Base-by-base conservation (phyloP, 2,113 vertebrate species). In the Heterochromis multidens region DNA sequence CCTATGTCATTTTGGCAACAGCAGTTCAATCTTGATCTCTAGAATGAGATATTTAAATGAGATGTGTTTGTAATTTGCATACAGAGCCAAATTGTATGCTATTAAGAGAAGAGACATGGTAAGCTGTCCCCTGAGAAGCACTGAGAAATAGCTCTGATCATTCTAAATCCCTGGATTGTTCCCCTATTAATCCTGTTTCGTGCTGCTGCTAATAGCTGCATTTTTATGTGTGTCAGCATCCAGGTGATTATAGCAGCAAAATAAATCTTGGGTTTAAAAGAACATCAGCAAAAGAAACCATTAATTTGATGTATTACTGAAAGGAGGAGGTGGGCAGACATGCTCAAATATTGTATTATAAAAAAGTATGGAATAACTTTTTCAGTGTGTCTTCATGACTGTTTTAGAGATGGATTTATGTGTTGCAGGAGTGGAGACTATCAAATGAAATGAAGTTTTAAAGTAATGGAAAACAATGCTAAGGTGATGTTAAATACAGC, bases 141-240 rank as follows among this genome's bases (percentile, higher is more conserved):
- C 12, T 89, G 80, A 88, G 78, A 76, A 91, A 82, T 62, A 33
- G 70, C 63, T 61, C 17, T 80, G 40, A 85, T 86, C 46, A 87
- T 84, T 86, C 16, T 84, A 87, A 93, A 89, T 89, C 77, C 90
- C 62, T 35, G 17, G 62, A 92, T 93, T 76, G 84, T 80, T 92
- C 79, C 87, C 16, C 72, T 82, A 80, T 84, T 91, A 87, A 92
- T 93, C 82, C 84, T 80, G 52, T 86, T 91, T 87, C 79, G 80
- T 17, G 40, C 85, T 57, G 35, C 40, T 59, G 31, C 81, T 90
- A 90, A 93, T 89, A 87, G 76, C 79, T 70, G 81, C 7, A 79
- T 89, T 85, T 86, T 23, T 81, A 77, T 88, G 82, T 35, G 19
- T 82, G 31, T 84, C 82, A 58, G 63, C 33, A 79, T 85, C 52